Base-by-base conservation (phyloP, 2,888 invertebrate genomes). In the Drosophila neonasuta region DNA sequence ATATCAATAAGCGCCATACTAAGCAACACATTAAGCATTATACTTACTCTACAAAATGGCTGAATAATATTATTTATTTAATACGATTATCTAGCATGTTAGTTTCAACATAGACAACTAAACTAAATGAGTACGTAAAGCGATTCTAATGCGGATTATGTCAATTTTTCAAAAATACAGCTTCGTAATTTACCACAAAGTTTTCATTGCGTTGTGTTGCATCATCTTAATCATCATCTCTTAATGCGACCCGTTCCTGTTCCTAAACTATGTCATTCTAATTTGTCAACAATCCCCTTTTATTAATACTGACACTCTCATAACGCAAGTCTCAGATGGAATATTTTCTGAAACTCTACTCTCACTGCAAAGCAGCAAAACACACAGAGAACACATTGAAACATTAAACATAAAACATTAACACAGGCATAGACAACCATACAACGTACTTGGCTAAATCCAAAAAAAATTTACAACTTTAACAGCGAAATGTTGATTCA, bases 401-500 rank as follows among this genome's bases (percentile, higher is more conserved):
- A 34, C 55, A 44, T 34, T 34, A 11, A 36, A 36, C 36, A 36
- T n/a, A 11, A 29, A 44, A 62, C 39, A 72, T 8, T 5, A 41
- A 72, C 46, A 55, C 49, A 65, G n/a, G 61, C 68, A 59, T 46
- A 68, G 34, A 79, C 50, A 67, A 61, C 51, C 71, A 76, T 57
- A 72, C 80, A 80, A 83, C 74, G 80, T 77, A 77, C 71, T 75
- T 80, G 83, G 78, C 70, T 77, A 64, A 66, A 70, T 66, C 70
- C 79, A 60, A 85, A 70, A 63, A 63, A 71, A 75, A 66, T 45
- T 45, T 8, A 45, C 15, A 42, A 60, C 9, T 55, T 41, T 2
- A 50, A 84, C 82, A 84, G 85, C 87, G 85, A 86, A 84, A 67
- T 74, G 80, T 79, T 85, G 68, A 82, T 77, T 74, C 29, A 79